Base-by-base conservation (phyloP, 2,113 vertebrate species). In the Geococcyx californianus region DNA sequence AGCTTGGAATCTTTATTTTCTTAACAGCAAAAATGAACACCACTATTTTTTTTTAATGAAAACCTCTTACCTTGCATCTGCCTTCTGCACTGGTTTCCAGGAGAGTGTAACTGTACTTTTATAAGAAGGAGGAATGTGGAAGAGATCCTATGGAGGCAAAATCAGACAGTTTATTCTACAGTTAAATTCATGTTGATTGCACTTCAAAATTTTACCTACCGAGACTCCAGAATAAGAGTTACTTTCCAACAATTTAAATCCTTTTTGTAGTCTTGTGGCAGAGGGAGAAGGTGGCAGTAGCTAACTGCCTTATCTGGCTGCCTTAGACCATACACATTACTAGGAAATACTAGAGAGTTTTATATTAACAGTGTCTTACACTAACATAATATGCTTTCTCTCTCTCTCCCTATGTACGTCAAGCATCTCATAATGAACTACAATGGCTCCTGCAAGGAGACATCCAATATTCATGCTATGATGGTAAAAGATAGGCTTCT, bases 71-170 rank as follows among this genome's bases (percentile, higher is more conserved):
- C 98, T 98, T 80, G 97, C 97, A 44, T 99, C 99, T 15, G 98
- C 83, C 88, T 99, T 99, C 97, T 99, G 99, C 69, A 99, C 99
- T 4, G 99, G 99, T 94, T 99, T 99, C 99, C 99, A 99, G 72
- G 99, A 99, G 84, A 99, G 98, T 7, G 99, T 99, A 76, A 99
- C 98, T 67, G 99, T 99, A 97, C 99, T 99, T 98, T 99, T 99
- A 64, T 99, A 99, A 56, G 99, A 99, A 67, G 99, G 99, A 95
- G 99, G 99, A 97, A 99, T 99, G 97, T 99, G 99, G 96, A 99
- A 99, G 51, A 99, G 98, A 97, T 99, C 99, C 99, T 99, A 34
- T 16, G 91, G 51, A 97, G 9, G 72, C 29, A 97, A 95, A 98
- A 97, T 70, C 11, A 2, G 51, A 60, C 23, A 84, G 77, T 90